Conservation (phyloP, 2,113 vertebrate genomes). For the zebrafish (Danio rerio) region DNA sequence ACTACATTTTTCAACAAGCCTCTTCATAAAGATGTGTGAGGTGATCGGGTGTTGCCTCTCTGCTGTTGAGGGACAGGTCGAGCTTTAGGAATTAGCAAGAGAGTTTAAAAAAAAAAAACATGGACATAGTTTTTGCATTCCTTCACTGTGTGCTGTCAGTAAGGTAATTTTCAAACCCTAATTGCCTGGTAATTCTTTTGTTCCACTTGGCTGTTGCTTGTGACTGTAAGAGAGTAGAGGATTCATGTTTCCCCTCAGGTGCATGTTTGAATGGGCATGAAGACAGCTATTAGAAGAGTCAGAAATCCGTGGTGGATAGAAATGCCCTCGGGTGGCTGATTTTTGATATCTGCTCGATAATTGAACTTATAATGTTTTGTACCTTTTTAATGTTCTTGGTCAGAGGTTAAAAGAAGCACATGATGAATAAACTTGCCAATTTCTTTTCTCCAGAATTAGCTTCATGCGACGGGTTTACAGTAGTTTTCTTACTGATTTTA, state of each 20-base stretch:
- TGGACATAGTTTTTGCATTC: conserved; percentile 58
- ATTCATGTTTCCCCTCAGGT: conserved; percentile 54
- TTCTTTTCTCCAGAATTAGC: background rate
- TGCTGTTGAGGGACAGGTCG: conserved; percentile 43
- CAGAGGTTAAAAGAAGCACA: conserved; percentile 15
- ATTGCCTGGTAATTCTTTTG: conserved; percentile 54
- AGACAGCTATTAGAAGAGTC: conserved; percentile 24
- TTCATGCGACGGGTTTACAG: too few species aligned
- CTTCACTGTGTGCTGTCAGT: conserved; percentile 55
- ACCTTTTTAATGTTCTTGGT: background rate
- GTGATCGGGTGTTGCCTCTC: conserved; percentile 31
- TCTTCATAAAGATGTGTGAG: conserved; percentile 36
- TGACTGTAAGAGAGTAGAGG: conserved; percentile 45
- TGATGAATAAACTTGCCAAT: background rate
- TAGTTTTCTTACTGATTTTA: conserved; percentile 12
- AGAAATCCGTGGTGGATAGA: conserved; percentile 53
- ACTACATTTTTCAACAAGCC: conserved; percentile 41
- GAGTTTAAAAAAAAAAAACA: conserved; percentile 20
- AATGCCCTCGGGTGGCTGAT: conserved; percentile 44
- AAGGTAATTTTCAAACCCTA: conserved; percentile 54
- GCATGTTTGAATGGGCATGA: conserved; percentile 43
- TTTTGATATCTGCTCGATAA: conserved; percentile 29
- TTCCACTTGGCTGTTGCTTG: conserved; percentile 50
- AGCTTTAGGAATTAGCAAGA: conserved; percentile 52
- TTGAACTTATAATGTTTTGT: background rate